These are phyloP conservation scores for Eidolon dupreanum DNA, from an alignment of 2,797 vertebrate genomes.

Conservation along the genomic window DNA sequence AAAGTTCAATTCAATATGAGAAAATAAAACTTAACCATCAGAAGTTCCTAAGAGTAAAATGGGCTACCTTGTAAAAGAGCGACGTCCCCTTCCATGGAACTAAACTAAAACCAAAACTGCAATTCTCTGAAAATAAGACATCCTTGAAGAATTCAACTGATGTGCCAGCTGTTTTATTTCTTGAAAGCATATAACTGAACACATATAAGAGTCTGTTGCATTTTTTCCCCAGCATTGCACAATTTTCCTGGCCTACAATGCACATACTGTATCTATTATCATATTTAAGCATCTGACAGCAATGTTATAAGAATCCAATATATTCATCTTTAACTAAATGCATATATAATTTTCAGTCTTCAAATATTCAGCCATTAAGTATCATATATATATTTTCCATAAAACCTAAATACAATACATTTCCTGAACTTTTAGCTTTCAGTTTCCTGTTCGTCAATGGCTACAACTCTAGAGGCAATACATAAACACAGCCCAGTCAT, in stretches of 20 bases:
- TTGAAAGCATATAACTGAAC: conserved; percentile 58
- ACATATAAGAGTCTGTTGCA: conserved; percentile 30
- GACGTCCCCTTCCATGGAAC: conserved; percentile 1
- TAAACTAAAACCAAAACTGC: conserved; percentile 48
- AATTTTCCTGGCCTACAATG: conserved; percentile 54
- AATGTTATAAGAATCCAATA: conserved; percentile 47
- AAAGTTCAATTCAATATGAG: conserved; percentile 6
- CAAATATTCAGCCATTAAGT: conserved; percentile 42
- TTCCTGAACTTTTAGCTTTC: conserved; percentile 79
- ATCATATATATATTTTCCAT: conserved; percentile 64
- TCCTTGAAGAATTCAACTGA: conserved; percentile 10
- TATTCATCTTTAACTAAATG: conserved; percentile 40
- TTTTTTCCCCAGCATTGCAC: conserved; percentile 56
- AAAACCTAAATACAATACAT: conserved; percentile 70
- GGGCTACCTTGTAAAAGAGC: not conserved
- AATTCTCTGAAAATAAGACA: conserved; percentile 64
- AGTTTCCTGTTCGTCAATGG: conserved; percentile 75
- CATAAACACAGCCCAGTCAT: conserved; percentile 54
- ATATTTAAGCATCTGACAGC: conserved; percentile 51
- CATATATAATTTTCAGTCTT: not conserved
- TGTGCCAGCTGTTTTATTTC: conserved; percentile 61
- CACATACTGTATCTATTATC: conserved; percentile 56
- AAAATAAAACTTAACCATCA: conserved; percentile 52
- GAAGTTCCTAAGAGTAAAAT: conserved; percentile 11
- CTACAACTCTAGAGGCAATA: conserved; percentile 57